These are phyloP conservation scores for Sialia sialis DNA, from an alignment of 2,113 vertebrate genomes.

Conservation along the genomic window DNA sequence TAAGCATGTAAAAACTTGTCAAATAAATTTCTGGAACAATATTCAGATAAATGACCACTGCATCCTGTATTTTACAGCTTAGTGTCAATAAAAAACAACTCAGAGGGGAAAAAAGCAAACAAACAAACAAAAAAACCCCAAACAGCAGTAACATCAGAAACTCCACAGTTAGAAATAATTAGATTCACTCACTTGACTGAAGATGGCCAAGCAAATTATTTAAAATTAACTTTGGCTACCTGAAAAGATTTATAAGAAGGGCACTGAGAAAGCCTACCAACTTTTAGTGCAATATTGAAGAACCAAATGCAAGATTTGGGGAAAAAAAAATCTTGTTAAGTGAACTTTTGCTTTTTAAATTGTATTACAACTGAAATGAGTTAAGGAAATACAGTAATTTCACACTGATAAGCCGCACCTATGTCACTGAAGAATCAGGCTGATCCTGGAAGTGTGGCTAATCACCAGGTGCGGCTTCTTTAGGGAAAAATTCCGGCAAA, in stretches of 20 bases:
- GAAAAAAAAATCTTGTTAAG: background rate
- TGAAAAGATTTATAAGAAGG: background rate
- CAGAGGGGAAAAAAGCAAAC: background rate
- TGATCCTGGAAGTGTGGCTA: too few species aligned
- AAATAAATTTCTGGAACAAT: background rate
- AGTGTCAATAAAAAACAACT: background rate
- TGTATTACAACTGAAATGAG: background rate
- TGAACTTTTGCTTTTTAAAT: background rate
- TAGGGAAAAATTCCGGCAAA: too few species aligned
- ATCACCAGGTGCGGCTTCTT: too few species aligned
- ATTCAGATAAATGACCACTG: background rate
- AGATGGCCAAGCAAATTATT: background rate
- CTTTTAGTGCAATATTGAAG: background rate
- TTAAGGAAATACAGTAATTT: background rate
- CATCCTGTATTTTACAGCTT: background rate
- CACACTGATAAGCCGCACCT: too few species aligned
- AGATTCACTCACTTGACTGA: background rate
- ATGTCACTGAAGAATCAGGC: too few species aligned
- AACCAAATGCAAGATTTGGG: background rate
- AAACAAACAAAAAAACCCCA: rapidly evolving
- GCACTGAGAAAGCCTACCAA: background rate
- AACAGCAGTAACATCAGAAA: background rate
- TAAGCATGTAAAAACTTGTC: background rate
- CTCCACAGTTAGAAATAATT: background rate
- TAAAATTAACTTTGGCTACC: background rate